Base-by-base conservation (phyloP, 2,888 invertebrate genomes). In the Clunio marinus region DNA sequence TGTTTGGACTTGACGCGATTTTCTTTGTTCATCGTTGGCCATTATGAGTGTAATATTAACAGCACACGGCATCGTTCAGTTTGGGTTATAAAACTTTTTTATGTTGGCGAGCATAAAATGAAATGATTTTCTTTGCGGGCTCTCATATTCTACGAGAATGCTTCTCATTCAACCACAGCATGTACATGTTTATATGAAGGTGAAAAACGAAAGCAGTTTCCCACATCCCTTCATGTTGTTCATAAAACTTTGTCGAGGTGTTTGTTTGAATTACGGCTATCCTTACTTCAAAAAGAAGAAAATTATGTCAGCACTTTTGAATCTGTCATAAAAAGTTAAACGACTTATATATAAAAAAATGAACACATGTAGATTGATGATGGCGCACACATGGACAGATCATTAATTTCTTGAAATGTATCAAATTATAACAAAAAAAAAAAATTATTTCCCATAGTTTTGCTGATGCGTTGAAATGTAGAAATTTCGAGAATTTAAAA, bases 31-130 rank as follows among this genome's bases (percentile, higher is more conserved):
- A 41, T 41, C 15, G 41, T 41, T 32, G 32, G n/a, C 10, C 15
- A 15, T 41, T 41, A 10, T n/a, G 41, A 41, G 15, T 41, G 41
- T 41, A 15, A 3, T 51, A 22, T 51, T 51, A 51, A 51, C 2
- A 51, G 51, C 51, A 51, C 51, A 17, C n/a, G 51, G 17, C 10
- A 17, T 20, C 17, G 51, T 17, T 51, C 41, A 41, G 41, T 2
- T n/a, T n/a, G 10, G 41, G 46, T 25, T 63, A 15, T 63, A 63
- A 63, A 63, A 63, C 20, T 27, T 28, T 59, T 59, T 59, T 63
- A 25, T 63, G 45, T 20, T 45, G 8, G 22, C 20, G 13, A 20
- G 62, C 62, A 62, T 62, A 62, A 62, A 62, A 37, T 62, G 41
- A 62, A 62, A 62, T 20, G 35, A 57, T 57, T 57, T 57, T 27